Conservation (phyloP, 2,888 invertebrate species). For the Cryptops parisi region DNA sequence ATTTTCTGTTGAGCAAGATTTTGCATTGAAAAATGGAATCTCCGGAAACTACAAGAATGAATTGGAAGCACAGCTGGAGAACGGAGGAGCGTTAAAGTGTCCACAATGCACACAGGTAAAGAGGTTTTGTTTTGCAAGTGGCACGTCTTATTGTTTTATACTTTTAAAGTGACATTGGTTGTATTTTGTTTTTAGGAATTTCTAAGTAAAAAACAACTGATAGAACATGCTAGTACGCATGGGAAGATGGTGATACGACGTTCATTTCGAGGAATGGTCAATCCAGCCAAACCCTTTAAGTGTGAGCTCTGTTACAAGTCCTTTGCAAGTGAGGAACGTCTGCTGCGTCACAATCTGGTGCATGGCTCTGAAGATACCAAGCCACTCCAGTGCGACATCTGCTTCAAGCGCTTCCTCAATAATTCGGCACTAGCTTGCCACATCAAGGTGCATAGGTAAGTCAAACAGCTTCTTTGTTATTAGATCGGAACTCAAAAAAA, state of each 20-base stretch:
- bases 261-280: slow-evolving; percentile 23
- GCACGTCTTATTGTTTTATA: neutral
- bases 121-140: too few relatives aligned
- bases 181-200: slow-evolving; percentile 25
- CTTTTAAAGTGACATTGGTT: neutral
- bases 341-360: slow-evolving; percentile 46
- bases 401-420: slow-evolving; percentile 51
- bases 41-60: slow-evolving; percentile 5
- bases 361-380: slow-evolving; percentile 54
- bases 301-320: slow-evolving; percentile 50
- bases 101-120: slow-evolving; percentile 29
- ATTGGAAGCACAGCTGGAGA: slow-evolving; percentile 3
- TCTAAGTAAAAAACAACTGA: slow-evolving; percentile 32
- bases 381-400: slow-evolving; percentile 49
- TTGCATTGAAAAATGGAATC: slow-evolving; percentile 12
- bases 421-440: slow-evolving; percentile 57
- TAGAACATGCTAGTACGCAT: slow-evolving; percentile 38
- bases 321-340: slow-evolving; percentile 45
- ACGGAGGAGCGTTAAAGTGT: slow-evolving; percentile 24
- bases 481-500: neutral
- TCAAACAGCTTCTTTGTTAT: slow-evolving; percentile 1
- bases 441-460: slow-evolving; percentile 48
- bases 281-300: slow-evolving; percentile 38
- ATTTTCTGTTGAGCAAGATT: slow-evolving; percentile 11
- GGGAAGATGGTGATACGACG: slow-evolving; percentile 24